phyloP scores from a whole-genome alignment of 2,888 invertebrate species.

The Tromatobia lineatoria region DNA sequence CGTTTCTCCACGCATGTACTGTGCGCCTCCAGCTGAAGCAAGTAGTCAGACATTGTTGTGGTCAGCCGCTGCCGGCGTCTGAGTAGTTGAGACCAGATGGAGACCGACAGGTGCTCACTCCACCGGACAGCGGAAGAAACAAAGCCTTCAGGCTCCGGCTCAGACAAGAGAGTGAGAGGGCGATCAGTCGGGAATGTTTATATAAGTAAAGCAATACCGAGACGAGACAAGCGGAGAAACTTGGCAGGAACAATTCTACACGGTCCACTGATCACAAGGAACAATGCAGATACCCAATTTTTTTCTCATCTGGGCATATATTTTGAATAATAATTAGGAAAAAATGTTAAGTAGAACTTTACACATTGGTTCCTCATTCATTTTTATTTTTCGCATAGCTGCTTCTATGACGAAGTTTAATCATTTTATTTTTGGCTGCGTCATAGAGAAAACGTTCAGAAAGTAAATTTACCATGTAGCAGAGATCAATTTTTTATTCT shows the following conservation, averaged over 20 bases:
- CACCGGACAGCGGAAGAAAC: conserved; percentile 40
- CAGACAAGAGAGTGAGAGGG: conserved; percentile 37
- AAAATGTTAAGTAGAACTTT: no score
- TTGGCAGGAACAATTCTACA: conserved; percentile 50
- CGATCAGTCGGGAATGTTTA: conserved; percentile 59
- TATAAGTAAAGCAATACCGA: conserved; percentile 51
- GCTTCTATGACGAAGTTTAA: no score
- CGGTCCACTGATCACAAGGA: conserved; percentile 24
- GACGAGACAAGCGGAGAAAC: conserved; percentile 53
- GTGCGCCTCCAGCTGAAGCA: conserved; percentile 58
- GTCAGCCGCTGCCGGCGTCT: conserved; percentile 78
- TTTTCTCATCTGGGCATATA: background rate
- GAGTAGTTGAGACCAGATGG: conserved; percentile 77
- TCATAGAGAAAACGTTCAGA: no score
- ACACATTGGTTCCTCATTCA: no score
- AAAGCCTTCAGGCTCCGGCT: conserved; percentile 34
- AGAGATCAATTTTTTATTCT: no score
- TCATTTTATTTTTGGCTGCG: no score
- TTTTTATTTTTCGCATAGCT: no score
- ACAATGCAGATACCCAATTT: background rate
- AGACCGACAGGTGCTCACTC: conserved; percentile 76
- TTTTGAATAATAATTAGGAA: no score
- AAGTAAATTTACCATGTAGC: no score
- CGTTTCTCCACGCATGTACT: conserved; percentile 31
- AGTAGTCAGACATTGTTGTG: conserved; percentile 80